Evolutionary conservation across 2,797 vertebrate species (phyloP), one percentile per base, ranked within the genome.

Genomic region (Vireo griseus): DNA sequence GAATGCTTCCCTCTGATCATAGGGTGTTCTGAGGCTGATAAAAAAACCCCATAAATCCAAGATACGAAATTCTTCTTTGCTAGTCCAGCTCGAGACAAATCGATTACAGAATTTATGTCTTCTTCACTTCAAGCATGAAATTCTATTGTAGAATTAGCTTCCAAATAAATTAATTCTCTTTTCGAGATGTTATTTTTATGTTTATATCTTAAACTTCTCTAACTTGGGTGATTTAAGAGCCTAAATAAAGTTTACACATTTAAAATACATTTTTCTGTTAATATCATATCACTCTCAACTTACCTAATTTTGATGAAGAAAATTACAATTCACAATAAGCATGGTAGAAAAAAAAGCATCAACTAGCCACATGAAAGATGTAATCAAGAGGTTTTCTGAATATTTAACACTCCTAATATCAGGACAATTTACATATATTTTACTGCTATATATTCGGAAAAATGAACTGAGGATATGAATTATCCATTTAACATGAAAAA

Each of bases 311-410:
- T 74, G 15, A 35, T 20, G 37, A 62, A 25, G 26, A 37, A 73
- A 80, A 69, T 31, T 7, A 6, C 39, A 55, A 17, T 9, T 74
- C 57, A 21, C 11, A 65, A 14, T n/a, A 35, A 78, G 2, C 3
- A 29, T 11, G 28, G 4, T 28, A 45, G 75, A 82, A 20, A 65
- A 42, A 7, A 3, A 58, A 33, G 2, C 24, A 69, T 63, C 68
- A 67, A 25, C 5, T 5, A 20, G 5, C 28, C 51, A 40, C 12
- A 37, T 1, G 4, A 40, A 75, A 72, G 5, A 9, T 2, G 0
- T 10, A 78, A 61, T 57, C 24, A 61, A 55, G 28, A 62, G 2
- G 5, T 63, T 28, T 72, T 72, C 45, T 48, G 13, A 75, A n/a
- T 59, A 68, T 17, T 52, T 11, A 76, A 18, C 13, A 31, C 1